Evolutionary conservation across 2,888 invertebrate genomes (phyloP), one percentile per base, ranked within the genome.

Genomic region (Creontiades dilutus): DNA sequence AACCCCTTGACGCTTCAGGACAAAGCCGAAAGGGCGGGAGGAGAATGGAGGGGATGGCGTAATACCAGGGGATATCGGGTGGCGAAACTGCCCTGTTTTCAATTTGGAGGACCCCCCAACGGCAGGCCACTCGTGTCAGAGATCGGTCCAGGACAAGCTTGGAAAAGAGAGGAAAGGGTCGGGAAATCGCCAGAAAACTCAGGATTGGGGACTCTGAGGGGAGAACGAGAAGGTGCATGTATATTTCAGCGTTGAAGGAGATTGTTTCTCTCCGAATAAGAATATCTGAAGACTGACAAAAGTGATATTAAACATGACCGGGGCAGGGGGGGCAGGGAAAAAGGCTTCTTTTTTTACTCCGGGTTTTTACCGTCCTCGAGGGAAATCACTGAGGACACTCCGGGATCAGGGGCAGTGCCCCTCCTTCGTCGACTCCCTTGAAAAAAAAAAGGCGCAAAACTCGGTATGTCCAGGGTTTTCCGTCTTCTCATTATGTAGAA

Each of bases 361-460:
- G 90, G 86, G 91, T 89, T 88, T 91, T 92, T 92, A 92, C 90
- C 89, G 90, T 89, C 85, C 92, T 90, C 91, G 48, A 57, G 92
- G 92, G 92, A 92, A 92, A 92, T 92, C 92, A 92, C 89, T 81
- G 92, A 90, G 91, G 92, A 91, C 89, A 81, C 90, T 84, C 68
- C 86, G 90, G 68, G 84, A 78, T 68, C 75, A 82, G 89, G 88
- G 78, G 85, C 90, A 75, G 90, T 61, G 90, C 55, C 90, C 76
- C 90, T 90, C 89, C 90, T 84, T 84, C 86, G 57, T 91, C 85
- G 86, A 82, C 89, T 81, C 87, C 91, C 80, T 90, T 28, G 55
- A 85, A 84, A 52, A 84, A n/a, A n/a, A 85, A 85, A 85, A 85
- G 85, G 52, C 82, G 82, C 52, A 48, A n/a, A 52, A 81, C 14